Evolutionary conservation across 2,797 vertebrate genomes (phyloP).

Genomic region (Cuculus canorus): DNA sequence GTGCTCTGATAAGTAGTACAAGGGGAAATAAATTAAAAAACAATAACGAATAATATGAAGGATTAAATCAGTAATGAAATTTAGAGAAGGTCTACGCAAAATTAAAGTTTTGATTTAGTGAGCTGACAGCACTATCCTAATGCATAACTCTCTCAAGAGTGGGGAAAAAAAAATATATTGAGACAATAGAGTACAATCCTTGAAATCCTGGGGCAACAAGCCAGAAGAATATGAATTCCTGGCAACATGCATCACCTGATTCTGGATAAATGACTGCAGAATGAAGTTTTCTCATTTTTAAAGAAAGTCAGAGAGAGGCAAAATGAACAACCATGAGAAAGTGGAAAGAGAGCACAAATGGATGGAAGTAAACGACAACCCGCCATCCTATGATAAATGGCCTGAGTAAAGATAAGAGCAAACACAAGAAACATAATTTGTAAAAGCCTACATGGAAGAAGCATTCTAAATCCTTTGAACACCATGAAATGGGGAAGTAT

Average conservation of each 20-base stretch:
- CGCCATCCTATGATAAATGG: neutral
- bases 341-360: neutral
- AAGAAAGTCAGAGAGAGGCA: neutral
- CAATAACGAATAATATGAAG: neutral
- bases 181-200: neutral
- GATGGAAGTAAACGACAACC: neutral
- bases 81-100: neutral
- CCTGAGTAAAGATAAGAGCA: neutral
- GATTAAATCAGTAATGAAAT: slow-evolving; percentile 10
- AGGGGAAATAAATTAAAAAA: neutral
- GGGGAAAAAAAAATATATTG: neutral
- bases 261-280: neutral
- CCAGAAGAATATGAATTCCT: neutral
- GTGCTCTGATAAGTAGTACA: neutral
- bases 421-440: neutral
- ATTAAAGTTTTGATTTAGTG: neutral
- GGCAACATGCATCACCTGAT: neutral
- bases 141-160: neutral
- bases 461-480: neutral
- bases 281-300: neutral
- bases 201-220: neutral
- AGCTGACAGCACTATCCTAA: neutral
- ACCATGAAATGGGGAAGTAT: neutral
- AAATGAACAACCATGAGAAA: neutral
- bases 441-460: neutral